phyloP scores from a whole-genome alignment of 2,888 invertebrate species.

The Drosophila mimetica region DNA sequence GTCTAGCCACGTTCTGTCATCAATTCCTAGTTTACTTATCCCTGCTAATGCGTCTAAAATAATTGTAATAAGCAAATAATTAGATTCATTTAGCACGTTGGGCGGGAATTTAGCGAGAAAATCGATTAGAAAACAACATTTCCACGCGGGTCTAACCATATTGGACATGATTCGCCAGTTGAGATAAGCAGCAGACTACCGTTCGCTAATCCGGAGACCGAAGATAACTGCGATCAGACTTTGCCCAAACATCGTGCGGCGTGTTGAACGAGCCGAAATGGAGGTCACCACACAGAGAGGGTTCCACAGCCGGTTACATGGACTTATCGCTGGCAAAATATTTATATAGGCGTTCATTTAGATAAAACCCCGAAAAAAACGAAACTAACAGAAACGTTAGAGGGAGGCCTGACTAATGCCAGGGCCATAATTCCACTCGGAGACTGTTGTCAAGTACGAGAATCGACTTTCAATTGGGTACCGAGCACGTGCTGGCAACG shows the following conservation, averaged over 20 bases:
- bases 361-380: conserved; percentile 50
- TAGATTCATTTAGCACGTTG: conserved; percentile 20
- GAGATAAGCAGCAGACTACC: conserved; percentile 17
- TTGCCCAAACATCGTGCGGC: conserved; percentile 31
- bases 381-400: not conserved
- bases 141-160: conserved; percentile 10
- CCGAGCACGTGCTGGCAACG: conserved; percentile 26
- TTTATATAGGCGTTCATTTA: conserved; percentile 49
- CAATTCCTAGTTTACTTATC: not conserved
- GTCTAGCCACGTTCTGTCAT: conserved; percentile 24
- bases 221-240: conserved; percentile 37
- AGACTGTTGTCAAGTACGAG: conserved; percentile 36
- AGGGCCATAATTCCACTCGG: not conserved
- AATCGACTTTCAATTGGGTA: conserved; percentile 20
- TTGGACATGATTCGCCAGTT: not conserved
- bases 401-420: conserved; percentile 24
- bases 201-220: conserved; percentile 23
- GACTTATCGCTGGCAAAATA: conserved; percentile 59
- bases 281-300: conserved; percentile 16
- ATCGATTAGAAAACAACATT: conserved; percentile 16
- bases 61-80: conserved; percentile 38
- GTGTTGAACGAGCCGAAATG: conserved; percentile 20
- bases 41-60: conserved; percentile 17
- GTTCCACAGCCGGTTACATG: conserved; percentile 19
- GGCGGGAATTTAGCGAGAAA: conserved; percentile 17